Evolutionary conservation across 2,797 vertebrate species (phyloP), one percentile per base, ranked within the genome.

Genomic region (Acipenser transmontanus): DNA sequence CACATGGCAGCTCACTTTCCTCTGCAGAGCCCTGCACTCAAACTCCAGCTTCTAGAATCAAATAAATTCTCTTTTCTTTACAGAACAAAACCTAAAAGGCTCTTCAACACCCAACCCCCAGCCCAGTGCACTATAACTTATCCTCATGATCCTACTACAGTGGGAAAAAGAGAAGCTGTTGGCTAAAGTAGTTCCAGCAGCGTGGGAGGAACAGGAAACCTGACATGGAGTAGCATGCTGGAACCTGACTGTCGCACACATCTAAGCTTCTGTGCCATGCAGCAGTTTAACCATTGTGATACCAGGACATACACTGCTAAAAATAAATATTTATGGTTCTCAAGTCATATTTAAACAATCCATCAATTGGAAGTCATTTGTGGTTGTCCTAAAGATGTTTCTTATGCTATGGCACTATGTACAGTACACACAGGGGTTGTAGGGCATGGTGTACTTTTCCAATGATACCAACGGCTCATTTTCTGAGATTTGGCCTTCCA

Each of bases 171-270:
- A 88, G 86, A 86, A 81, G 80, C 83, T 82, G 79, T 81, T 68
- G 70, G 68, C 80, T 82, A 77, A 91, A 89, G 87, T 88, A 90
- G 89, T 85, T 70, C 88, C 86, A 82, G 84, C 77, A 67, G 71
- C 59, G 63, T 62, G 49, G 50, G 56, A 20, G 76, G 67, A 72
- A 66, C 64, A 65, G 72, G 85, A 90, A 84, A 82, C 76, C 81
- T 9, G 85, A 72, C 72, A 71, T 8, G 79, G 82, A 84, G 17
- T 64, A 0, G 1, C 8, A 34, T 1, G 47, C 1, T 66, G 12
- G 59, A 77, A 60, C 70, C 76, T 72, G 76, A 78, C 72, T 79
- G 77, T 77, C 71, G 71, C 60, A 76, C 74, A 77, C 34, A 34
- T 34, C 34, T 34, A 4, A 34, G 34, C 34, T 34, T 1, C 4